These are phyloP conservation scores for Charaxes varanes DNA, from an alignment of 1,140 invertebrate genomes.

Conservation along the genomic window DNA sequence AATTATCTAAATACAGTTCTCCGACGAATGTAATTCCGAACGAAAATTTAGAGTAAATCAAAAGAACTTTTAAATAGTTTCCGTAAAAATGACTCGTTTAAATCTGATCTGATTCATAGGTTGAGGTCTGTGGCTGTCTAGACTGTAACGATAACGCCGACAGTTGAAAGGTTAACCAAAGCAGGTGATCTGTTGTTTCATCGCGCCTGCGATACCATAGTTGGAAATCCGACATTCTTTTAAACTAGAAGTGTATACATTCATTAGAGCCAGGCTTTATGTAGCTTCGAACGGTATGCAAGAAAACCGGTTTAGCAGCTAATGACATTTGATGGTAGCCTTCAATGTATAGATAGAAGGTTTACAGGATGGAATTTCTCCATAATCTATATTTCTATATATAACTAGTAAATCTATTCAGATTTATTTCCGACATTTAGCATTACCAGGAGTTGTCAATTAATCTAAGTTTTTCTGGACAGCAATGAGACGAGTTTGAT, in stretches of 20 bases:
- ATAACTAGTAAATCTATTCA: too few species aligned
- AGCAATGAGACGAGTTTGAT: too few species aligned
- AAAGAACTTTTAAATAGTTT: background rate
- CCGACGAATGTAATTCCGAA: constrained; percentile 10
- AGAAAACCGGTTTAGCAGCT: constrained; percentile 19
- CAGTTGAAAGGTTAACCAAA: constrained; percentile 18
- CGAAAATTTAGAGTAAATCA: constrained; percentile 6
- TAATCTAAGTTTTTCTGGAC: too few species aligned
- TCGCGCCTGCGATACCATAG: constrained; percentile 17
- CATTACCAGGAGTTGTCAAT: too few species aligned
- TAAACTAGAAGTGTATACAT: constrained; percentile 11
- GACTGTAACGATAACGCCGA: constrained; percentile 4
- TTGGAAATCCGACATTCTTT: constrained; percentile 27
- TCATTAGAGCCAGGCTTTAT: constrained; percentile 20
- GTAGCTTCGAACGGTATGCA: constrained; percentile 19
- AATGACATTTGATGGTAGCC: constrained; percentile 23
- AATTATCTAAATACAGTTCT: constrained; percentile 8
- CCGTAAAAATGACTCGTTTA: constrained; percentile 9
- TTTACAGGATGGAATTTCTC: constrained; percentile 17
- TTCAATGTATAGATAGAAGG: constrained; percentile 13
- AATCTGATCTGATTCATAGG: constrained; percentile 15
- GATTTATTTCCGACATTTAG: too few species aligned
- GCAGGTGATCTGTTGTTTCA: constrained; percentile 23
- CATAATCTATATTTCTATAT: too few species aligned
- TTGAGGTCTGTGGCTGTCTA: constrained; percentile 18